Conservation (phyloP, 2,888 invertebrate species). For the Vesta saturnalis region DNA sequence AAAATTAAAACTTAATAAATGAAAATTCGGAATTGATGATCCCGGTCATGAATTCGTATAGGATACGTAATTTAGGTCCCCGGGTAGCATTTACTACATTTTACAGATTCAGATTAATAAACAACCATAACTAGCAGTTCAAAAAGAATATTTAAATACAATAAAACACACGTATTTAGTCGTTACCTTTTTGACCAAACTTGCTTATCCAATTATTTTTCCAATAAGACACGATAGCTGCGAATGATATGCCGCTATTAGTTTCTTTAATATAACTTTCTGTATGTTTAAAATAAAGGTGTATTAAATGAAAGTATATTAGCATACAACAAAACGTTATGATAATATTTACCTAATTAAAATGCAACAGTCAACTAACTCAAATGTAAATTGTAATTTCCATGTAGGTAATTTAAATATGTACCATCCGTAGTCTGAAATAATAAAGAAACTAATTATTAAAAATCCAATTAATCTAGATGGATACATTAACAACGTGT, state of each 20-base stretch:
- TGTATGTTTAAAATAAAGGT: background rate
- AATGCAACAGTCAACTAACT: slow-evolving; percentile 18
- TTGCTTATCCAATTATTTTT: too few species aligned
- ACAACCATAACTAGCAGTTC: too few species aligned
- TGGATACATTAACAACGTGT: slow-evolving; percentile 32
- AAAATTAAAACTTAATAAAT: too few species aligned
- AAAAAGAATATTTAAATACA: too few species aligned
- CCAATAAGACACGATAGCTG: too few species aligned
- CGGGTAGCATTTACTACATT: too few species aligned
- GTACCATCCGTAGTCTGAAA: slow-evolving; percentile 23
- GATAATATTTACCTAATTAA: slow-evolving; percentile 25
- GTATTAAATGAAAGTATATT: background rate
- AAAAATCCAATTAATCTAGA: slow-evolving; percentile 37
- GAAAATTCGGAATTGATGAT: too few species aligned
- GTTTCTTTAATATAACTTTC: background rate
- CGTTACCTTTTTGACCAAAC: too few species aligned
- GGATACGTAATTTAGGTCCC: too few species aligned
- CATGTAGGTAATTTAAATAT: slow-evolving; percentile 33
- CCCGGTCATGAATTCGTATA: too few species aligned
- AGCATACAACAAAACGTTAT: slow-evolving; percentile 19
- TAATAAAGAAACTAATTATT: slow-evolving; percentile 34
- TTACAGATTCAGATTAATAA: too few species aligned
- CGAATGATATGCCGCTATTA: background rate
- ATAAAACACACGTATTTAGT: too few species aligned
- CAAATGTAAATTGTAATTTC: slow-evolving; percentile 30